A percentile compares a stretch with the other conserved stretches of the same genome.
Evolutionary conservation across 2,888 invertebrate species (phyloP).

Genomic region (Polia nebulosa): DNA sequence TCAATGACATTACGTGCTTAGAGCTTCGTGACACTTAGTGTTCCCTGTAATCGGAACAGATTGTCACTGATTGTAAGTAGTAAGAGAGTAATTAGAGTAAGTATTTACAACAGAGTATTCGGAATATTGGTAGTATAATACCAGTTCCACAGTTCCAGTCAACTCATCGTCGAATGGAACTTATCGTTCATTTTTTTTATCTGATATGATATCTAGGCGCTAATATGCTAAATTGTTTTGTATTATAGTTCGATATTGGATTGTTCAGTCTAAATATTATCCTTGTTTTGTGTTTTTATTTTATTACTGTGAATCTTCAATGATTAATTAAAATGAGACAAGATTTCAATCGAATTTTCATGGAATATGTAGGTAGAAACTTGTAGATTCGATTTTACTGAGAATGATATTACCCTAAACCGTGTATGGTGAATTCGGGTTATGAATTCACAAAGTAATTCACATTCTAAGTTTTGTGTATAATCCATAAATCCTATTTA

Average conservation of each 20-base stretch:
- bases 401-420: too few species aligned
- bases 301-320: too few species aligned
- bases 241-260: conserved; percentile 19
- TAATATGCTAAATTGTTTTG: conserved; percentile 49
- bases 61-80: conserved; percentile 43
- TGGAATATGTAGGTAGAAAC: background rate
- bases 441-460: conserved; percentile 22
- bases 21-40: conserved; percentile 39
- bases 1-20: conserved; percentile 61
- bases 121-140: conserved; percentile 7
- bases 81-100: background rate
- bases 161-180: conserved; percentile 16
- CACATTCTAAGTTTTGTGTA: conserved; percentile 12
- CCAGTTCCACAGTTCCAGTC: conserved; percentile 1
- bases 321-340: too few species aligned
- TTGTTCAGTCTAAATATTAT: background rate
- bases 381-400: too few species aligned
- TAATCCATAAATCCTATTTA: conserved; percentile 22
- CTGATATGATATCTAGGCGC: conserved; percentile 45
- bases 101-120: background rate
- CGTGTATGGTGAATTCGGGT: too few species aligned
- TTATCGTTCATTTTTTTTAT: conserved; percentile 50
- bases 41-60: conserved; percentile 39
- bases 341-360: background rate
- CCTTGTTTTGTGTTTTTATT: background rate